A percentile compares a stretch with the other conserved stretches of the same genome.
Evolutionary conservation across 2,888 invertebrate genomes (phyloP).

Genomic region (Xestia c-nigrum): DNA sequence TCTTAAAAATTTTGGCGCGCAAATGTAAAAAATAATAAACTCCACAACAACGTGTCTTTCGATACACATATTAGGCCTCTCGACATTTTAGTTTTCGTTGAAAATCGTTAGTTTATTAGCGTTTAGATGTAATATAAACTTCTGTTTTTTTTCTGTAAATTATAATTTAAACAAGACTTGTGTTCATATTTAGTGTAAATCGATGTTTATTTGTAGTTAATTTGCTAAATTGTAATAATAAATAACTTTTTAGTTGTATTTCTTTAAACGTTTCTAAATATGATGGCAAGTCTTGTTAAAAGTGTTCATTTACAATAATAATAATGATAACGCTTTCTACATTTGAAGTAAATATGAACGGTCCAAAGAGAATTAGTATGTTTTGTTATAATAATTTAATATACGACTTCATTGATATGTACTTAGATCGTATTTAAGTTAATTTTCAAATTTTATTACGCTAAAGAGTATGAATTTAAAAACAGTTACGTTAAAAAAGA

Average conservation of each 20-base stretch:
- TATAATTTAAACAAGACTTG: conserved; percentile 61
- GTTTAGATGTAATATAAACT: conserved; percentile 56
- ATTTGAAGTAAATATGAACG: conserved; percentile 62
- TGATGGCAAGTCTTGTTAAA: conserved; percentile 73
- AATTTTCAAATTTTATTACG: conserved; percentile 66
- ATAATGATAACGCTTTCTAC: conserved; percentile 55
- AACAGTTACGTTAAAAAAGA: conserved; percentile 50
- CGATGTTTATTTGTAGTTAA: conserved; percentile 16
- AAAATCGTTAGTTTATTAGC: conserved; percentile 63
- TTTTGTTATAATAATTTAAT: conserved; percentile 63
- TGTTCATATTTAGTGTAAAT: conserved; percentile 39
- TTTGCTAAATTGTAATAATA: conserved; percentile 42
- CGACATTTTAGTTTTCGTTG: conserved; percentile 70
- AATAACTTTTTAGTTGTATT: conserved; percentile 33
- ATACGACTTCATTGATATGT: conserved; percentile 75
- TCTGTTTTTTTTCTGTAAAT: conserved; percentile 54
- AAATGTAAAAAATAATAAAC: conserved; percentile 31
- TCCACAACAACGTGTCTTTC: conserved; percentile 69
- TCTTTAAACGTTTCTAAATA: conserved; percentile 63
- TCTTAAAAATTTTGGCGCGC: conserved; percentile 24
- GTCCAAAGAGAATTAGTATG: conserved; percentile 72
- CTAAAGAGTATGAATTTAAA: conserved; percentile 51
- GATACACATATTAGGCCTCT: conserved; percentile 78
- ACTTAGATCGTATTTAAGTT: conserved; percentile 73
- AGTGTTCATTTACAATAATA: conserved; percentile 60